A percentile compares a stretch with the other conserved stretches of the same genome.
Conservation (phyloP, 2,888 invertebrate genomes). For the Abrostola triplasia region DNA sequence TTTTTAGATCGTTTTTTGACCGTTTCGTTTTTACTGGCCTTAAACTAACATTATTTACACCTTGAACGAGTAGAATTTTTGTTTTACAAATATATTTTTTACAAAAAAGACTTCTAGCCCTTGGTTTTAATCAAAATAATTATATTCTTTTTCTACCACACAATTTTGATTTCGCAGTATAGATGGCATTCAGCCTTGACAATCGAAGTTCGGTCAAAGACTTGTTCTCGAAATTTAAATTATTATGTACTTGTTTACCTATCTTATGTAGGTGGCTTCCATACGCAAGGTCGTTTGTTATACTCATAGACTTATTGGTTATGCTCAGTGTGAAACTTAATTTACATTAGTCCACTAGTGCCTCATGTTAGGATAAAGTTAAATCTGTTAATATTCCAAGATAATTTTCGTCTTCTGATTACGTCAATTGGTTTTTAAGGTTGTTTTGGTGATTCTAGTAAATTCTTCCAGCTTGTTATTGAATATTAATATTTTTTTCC, state of each 20-base stretch:
- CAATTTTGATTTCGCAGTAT: conserved; percentile 5
- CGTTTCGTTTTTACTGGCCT: too few relatives aligned
- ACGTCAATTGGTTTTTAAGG: background rate
- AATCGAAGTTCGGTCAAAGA: conserved; percentile 68
- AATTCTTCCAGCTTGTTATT: background rate
- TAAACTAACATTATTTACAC: too few relatives aligned
- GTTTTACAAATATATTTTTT: too few relatives aligned
- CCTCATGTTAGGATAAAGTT: conserved; percentile 12
- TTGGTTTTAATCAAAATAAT: too few relatives aligned
- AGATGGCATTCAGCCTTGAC: conserved; percentile 64
- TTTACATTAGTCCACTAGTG: conserved; percentile 37
- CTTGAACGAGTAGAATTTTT: too few relatives aligned
- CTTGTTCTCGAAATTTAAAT: conserved; percentile 66
- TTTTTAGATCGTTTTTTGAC: too few relatives aligned
- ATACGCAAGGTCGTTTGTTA: conserved; percentile 73
- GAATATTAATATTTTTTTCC: background rate
- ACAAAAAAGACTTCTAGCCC: too few relatives aligned
- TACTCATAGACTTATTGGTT: conserved; percentile 32
- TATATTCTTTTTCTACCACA: background rate
- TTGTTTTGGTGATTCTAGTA: background rate
- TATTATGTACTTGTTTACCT: conserved; percentile 64
- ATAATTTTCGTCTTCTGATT: conserved; percentile 5
- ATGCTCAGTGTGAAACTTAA: conserved; percentile 62
- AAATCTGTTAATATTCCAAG: conserved; percentile 9
- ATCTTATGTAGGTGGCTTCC: conserved; percentile 78